These are phyloP conservation scores for Pammene fasciana DNA, from an alignment of 2,888 invertebrate species.

Conservation along the genomic window DNA sequence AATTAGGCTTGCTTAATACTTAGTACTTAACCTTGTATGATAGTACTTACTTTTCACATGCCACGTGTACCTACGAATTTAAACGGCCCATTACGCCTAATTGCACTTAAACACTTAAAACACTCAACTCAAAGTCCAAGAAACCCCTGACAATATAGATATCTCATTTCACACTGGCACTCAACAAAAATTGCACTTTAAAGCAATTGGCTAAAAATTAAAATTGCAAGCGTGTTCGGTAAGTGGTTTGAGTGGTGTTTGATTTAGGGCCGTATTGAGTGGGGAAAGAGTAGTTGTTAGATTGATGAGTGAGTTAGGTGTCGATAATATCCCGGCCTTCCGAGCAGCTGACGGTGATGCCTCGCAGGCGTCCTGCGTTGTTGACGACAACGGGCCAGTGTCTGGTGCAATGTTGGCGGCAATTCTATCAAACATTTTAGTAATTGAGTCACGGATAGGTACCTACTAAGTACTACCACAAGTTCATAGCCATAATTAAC, in stretches of 20 bases:
- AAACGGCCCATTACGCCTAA: slow-evolving; percentile 29
- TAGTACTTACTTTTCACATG: slow-evolving; percentile 1
- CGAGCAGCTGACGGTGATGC: slow-evolving; percentile 36
- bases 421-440: background rate
- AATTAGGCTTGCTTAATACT: no score
- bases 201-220: background rate
- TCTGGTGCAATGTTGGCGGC: slow-evolving; percentile 10
- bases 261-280: slow-evolving; percentile 21
- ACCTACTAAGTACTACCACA: no score
- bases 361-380: slow-evolving; percentile 21
- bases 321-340: slow-evolving; percentile 30
- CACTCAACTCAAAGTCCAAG: slow-evolving; percentile 27
- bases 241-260: background rate
- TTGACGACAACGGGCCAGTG: slow-evolving; percentile 1
- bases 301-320: slow-evolving; percentile 20
- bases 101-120: slow-evolving; percentile 34
- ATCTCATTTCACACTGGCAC: slow-evolving; percentile 11
- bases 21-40: background rate
- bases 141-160: slow-evolving; percentile 19
- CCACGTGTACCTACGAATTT: slow-evolving; percentile 7
- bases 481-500: no score
- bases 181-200: slow-evolving; percentile 9
- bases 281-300: slow-evolving; percentile 14
- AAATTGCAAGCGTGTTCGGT: background rate
- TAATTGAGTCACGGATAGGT: background rate